phyloP scores from a whole-genome alignment of 2,888 invertebrate species.

The Monoplex corrugatus region DNA sequence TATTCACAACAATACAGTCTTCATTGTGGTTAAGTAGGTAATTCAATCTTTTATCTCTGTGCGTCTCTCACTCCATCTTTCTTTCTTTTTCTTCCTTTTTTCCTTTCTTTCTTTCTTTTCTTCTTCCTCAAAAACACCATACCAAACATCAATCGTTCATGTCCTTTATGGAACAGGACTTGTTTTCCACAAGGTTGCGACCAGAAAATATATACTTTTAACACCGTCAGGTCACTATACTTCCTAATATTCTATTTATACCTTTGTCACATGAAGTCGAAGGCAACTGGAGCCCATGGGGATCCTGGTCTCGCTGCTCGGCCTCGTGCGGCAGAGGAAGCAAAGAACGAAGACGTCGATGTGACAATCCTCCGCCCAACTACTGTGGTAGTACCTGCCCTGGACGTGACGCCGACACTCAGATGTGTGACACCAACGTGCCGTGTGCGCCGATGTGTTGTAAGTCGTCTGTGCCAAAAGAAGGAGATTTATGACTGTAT shows the following conservation, averaged over 20 bases:
- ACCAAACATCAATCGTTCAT: too few species aligned
- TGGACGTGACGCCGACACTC: neutral
- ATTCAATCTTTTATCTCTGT: neutral
- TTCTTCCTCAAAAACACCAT: too few species aligned
- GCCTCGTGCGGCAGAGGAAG: conserved; percentile 10
- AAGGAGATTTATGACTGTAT: too few species aligned
- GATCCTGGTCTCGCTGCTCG: conserved; percentile 25
- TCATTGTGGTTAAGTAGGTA: too few species aligned
- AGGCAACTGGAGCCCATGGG: conserved; percentile 37
- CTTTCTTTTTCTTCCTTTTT: neutral
- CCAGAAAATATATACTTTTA: too few species aligned
- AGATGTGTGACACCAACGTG: neutral
- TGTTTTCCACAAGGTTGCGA: too few species aligned
- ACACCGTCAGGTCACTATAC: too few species aligned
- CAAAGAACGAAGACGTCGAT: neutral
- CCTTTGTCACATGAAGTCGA: too few species aligned
- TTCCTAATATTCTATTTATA: too few species aligned
- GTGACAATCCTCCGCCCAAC: conserved; percentile 37
- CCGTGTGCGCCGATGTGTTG: neutral
- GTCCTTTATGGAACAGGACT: too few species aligned
- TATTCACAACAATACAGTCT: too few species aligned
- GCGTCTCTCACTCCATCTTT: neutral
- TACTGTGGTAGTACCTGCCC: conserved; percentile 22
- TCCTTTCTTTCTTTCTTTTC: neutral
- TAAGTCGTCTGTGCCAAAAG: neutral